Conservation (phyloP, 1,140 invertebrate species). For the Drosophila ogumai region DNA sequence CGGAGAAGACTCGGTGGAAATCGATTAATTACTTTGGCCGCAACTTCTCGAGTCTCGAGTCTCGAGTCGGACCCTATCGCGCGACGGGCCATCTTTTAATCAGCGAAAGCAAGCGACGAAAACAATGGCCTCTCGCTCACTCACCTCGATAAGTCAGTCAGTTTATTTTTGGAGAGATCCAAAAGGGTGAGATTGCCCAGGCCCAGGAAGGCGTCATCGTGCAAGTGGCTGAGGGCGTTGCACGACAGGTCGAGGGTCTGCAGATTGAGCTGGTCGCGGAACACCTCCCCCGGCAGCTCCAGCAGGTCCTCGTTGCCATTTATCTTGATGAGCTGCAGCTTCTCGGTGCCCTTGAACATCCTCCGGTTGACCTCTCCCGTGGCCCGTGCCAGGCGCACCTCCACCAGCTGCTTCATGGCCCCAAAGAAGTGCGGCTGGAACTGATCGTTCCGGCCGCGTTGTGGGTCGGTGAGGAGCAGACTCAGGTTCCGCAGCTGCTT, state of each 20-base stretch:
- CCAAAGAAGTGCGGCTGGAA: conserved; percentile 48
- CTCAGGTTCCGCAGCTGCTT: conserved; percentile 61
- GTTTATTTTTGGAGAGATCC: conserved; percentile 86
- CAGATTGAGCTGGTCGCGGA: conserved; percentile 87
- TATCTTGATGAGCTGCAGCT: conserved; percentile 86
- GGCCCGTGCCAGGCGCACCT: conserved; percentile 85
- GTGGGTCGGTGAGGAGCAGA: conserved; percentile 22
- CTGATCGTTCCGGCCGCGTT: not conserved
- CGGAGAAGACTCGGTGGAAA: conserved; percentile 11
- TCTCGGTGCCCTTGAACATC: conserved; percentile 86
- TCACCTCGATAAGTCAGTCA: conserved; percentile 62
- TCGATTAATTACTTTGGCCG: conserved; percentile 52
- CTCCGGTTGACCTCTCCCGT: conserved; percentile 85
- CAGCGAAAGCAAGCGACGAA: conserved; percentile 25
- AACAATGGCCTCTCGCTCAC: conserved; percentile 18
- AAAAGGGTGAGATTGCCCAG: conserved; percentile 85
- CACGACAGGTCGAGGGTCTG: conserved; percentile 86
- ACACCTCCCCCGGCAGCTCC: conserved; percentile 86
- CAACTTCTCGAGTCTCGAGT: conserved; percentile 26
- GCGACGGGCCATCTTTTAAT: conserved; percentile 84
- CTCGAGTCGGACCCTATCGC: conserved; percentile 83
- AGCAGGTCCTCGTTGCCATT: conserved; percentile 86
- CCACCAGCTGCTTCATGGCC: conserved; percentile 83
- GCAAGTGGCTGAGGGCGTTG: conserved; percentile 86
- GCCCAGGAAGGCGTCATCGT: conserved; percentile 86